Evolutionary conservation across 2,888 invertebrate genomes (phyloP).

Genomic region (Carabus problematicus): DNA sequence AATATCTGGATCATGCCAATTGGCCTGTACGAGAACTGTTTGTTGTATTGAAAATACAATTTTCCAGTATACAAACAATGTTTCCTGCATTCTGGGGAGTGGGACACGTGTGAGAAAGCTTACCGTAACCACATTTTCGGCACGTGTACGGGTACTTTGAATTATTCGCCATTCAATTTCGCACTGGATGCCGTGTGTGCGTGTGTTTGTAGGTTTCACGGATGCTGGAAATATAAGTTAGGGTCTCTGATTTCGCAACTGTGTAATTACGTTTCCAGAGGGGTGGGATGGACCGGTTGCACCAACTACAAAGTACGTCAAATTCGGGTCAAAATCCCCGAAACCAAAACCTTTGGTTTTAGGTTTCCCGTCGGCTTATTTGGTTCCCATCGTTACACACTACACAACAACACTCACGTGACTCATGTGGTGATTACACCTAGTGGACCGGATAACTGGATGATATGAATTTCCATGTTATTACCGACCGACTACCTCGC

Average conservation of each 20-base stretch:
- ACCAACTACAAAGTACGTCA: conserved; percentile 5
- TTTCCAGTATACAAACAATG: too few relatives aligned
- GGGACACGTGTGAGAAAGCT: conserved; percentile 12
- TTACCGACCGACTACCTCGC: background rate
- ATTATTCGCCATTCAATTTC: background rate
- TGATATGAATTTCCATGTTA: conserved; percentile 17
- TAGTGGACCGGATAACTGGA: background rate
- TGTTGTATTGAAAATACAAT: too few relatives aligned
- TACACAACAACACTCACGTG: conserved; percentile 10
- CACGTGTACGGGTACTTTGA: conserved; percentile 11
- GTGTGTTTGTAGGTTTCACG: background rate
- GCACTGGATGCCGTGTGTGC: background rate
- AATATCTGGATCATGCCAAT: too few relatives aligned
- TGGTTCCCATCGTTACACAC: conserved; percentile 12
- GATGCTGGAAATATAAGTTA: conserved; percentile 14
- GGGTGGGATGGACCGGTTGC: background rate
- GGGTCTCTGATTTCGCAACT: conserved; percentile 18
- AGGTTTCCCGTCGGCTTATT: conserved; percentile 9
- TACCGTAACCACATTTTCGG: conserved; percentile 8
- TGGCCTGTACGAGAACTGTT: too few relatives aligned
- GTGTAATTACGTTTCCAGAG: conserved; percentile 29
- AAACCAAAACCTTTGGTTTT: conserved; percentile 15
- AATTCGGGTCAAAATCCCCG: conserved; percentile 14
- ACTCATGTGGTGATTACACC: conserved; percentile 8
- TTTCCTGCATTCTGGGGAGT: too few relatives aligned